These are phyloP conservation scores for Albula goreensis DNA, from an alignment of 2,113 vertebrate species.

Conservation along the genomic window DNA sequence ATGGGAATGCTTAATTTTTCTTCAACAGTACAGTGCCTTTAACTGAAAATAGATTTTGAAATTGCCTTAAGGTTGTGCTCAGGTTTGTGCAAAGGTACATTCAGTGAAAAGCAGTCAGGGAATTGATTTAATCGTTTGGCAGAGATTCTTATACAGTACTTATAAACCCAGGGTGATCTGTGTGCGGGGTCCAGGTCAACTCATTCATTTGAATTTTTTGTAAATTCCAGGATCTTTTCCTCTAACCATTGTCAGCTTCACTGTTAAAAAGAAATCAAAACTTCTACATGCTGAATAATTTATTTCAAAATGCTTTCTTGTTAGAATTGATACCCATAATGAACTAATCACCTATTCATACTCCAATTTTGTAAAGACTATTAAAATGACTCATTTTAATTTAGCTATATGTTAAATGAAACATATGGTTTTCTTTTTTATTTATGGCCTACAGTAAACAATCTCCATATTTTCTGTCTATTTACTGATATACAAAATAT, in stretches of 20 bases:
- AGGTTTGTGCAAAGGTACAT: slow-evolving; percentile 26
- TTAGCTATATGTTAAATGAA: not conserved
- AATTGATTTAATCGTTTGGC: slow-evolving; percentile 25
- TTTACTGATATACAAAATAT: too few species aligned
- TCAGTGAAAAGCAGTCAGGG: slow-evolving; percentile 27
- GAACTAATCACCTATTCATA: not conserved
- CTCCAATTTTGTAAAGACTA: too few species aligned
- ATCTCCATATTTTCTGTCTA: not conserved
- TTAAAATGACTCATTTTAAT: too few species aligned
- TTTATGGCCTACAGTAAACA: not conserved
- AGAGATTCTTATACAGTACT: slow-evolving; percentile 23
- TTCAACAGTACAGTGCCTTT: slow-evolving; percentile 7
- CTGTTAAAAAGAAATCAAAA: not conserved
- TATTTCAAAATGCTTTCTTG: not conserved
- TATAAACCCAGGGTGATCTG: slow-evolving; percentile 20
- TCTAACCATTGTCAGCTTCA: slow-evolving; percentile 1
- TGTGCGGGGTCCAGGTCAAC: slow-evolving; percentile 15
- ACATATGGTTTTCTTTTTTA: slow-evolving; percentile 1
- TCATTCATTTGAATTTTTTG: slow-evolving; percentile 19
- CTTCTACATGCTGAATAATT: not conserved
- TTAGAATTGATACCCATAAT: not conserved
- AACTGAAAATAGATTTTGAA: slow-evolving; percentile 31
- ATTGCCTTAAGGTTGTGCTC: slow-evolving; percentile 18
- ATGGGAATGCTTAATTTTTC: slow-evolving; percentile 21
- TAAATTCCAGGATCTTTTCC: not conserved